Conservation (phyloP, 1,140 invertebrate species). For the Drosophila kanapiae region DNA sequence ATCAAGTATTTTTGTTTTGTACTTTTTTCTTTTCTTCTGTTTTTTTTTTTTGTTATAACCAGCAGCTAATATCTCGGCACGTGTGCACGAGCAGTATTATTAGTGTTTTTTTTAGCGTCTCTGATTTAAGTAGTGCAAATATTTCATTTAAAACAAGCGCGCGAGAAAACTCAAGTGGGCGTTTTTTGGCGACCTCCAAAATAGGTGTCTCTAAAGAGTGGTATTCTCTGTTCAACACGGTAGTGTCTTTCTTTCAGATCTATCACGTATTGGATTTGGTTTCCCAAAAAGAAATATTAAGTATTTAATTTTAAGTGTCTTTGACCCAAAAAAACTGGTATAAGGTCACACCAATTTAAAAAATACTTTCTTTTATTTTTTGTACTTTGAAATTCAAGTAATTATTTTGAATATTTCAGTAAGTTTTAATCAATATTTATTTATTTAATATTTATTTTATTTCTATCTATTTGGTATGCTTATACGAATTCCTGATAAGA, state of each 20-base stretch:
- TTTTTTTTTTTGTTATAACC: constrained; percentile 12
- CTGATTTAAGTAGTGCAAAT: constrained; percentile 62
- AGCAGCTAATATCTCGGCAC: constrained; percentile 66
- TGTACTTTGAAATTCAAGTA: no score
- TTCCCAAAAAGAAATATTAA: neutral
- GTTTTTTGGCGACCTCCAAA: constrained; percentile 35
- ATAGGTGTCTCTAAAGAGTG: constrained; percentile 14
- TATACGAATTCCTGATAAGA: no score
- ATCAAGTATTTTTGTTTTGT: constrained; percentile 68
- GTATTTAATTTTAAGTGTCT: neutral
- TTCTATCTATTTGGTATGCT: no score
- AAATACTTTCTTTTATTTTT: no score
- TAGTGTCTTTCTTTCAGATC: neutral
- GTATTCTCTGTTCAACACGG: constrained; percentile 6
- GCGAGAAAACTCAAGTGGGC: constrained; percentile 36
- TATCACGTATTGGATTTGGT: neutral
- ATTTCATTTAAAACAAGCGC: constrained; percentile 58
- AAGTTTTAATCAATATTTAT: no score
- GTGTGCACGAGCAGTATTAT: constrained; percentile 62
- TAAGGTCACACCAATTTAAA: neutral
- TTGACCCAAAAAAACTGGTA: neutral
- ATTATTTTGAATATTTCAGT: no score
- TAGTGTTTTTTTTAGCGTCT: constrained; percentile 33
- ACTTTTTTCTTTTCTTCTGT: constrained; percentile 18
- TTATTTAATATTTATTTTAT: no score